These are phyloP conservation scores for Euwallacea similis DNA, from an alignment of 1,140 invertebrate species.

Conservation along the genomic window DNA sequence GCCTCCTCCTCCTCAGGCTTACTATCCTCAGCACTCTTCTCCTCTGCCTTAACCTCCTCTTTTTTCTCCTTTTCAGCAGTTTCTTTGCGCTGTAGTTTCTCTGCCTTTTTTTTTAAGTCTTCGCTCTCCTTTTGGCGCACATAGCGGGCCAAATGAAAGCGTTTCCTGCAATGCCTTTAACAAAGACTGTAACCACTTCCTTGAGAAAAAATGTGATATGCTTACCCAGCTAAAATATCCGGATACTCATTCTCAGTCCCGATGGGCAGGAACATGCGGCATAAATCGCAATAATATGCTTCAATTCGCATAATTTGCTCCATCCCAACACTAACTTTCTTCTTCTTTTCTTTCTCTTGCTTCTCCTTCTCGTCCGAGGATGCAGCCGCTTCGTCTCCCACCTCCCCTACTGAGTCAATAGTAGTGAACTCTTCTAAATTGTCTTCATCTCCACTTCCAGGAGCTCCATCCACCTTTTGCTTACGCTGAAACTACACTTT, in stretches of 20 bases:
- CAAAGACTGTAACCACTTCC: neutral
- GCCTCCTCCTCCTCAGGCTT: conserved; percentile 48
- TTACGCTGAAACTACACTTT: conserved; percentile 51
- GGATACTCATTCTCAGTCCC: conserved; percentile 60
- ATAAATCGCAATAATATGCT: conserved; percentile 73
- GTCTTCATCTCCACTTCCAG: conserved; percentile 64
- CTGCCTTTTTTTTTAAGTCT: conserved; percentile 66
- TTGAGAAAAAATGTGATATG: neutral
- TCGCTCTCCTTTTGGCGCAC: conserved; percentile 73
- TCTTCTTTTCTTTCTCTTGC: conserved; percentile 51
- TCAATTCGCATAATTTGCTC: conserved; percentile 76
- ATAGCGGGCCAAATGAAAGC: conserved; percentile 71
- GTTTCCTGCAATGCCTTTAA: conserved; percentile 67
- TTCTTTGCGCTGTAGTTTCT: conserved; percentile 64
- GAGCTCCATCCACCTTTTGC: conserved; percentile 53
- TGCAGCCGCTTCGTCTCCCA: conserved; percentile 59
- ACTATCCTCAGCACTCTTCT: conserved; percentile 37
- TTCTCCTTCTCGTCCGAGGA: conserved; percentile 64
- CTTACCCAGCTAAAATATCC: conserved; percentile 57
- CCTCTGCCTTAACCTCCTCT: conserved; percentile 25
- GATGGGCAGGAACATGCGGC: conserved; percentile 69
- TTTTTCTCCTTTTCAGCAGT: conserved; percentile 47
- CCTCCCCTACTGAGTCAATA: conserved; percentile 80
- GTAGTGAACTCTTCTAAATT: conserved; percentile 83
- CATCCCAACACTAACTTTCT: conserved; percentile 72